Evolutionary conservation across 2,888 invertebrate species (phyloP).

Genomic region (Loripinus fragilis): DNA sequence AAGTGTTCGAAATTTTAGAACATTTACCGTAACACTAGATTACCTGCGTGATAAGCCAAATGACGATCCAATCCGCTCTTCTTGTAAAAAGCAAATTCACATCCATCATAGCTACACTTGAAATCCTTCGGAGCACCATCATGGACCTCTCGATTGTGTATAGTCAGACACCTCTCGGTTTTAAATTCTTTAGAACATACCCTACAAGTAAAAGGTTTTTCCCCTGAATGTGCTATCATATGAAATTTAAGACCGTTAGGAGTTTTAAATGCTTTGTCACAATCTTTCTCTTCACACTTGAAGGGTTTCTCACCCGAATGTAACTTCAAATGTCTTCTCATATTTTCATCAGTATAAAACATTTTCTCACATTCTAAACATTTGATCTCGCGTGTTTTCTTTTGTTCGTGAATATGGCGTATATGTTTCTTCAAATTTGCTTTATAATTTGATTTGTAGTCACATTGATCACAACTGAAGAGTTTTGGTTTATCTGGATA

Average conservation of each 20-base stretch:
- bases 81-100: conserved; percentile 80
- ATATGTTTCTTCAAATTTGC: conserved; percentile 79
- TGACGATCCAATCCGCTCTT: conserved; percentile 81
- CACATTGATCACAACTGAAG: conserved; percentile 75
- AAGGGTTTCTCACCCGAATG: conserved; percentile 75
- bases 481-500: conserved; percentile 78
- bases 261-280: conserved; percentile 79
- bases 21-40: background rate
- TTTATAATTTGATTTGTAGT: conserved; percentile 78
- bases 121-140: conserved; percentile 75
- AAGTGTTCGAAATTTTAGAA: background rate
- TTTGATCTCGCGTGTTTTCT: conserved; percentile 57
- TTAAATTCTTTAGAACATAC: conserved; percentile 78
- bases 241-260: conserved; percentile 75
- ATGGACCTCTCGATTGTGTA: conserved; percentile 78
- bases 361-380: conserved; percentile 76
- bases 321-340: conserved; percentile 76
- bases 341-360: conserved; percentile 78
- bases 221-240: conserved; percentile 73
- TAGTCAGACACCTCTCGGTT: conserved; percentile 74
- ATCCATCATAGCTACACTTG: conserved; percentile 77
- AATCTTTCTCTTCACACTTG: conserved; percentile 73
- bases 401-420: conserved; percentile 74
- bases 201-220: conserved; percentile 75
- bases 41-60: conserved; percentile 81